A percentile compares a stretch with the other conserved stretches of the same genome.
These are phyloP conservation scores for Eubasilissa regina DNA, from an alignment of 1,140 invertebrate genomes.

Conservation along the genomic window DNA sequence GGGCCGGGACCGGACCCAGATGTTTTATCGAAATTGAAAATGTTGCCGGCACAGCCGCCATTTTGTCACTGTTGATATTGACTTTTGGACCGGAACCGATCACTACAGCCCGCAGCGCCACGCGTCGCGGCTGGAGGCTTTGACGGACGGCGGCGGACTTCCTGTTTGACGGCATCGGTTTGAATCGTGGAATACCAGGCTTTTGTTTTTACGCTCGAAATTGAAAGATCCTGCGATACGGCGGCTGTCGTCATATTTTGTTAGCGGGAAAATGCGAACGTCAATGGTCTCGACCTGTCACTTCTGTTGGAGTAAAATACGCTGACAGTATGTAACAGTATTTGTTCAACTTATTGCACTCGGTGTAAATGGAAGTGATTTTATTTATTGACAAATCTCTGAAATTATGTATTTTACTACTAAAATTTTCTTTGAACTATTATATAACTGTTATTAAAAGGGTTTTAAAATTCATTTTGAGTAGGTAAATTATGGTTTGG, in stretches of 20 bases:
- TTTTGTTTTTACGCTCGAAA: conserved; percentile 15
- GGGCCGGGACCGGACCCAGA: neutral
- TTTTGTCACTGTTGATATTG: conserved; percentile 18
- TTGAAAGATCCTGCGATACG: conserved; percentile 30
- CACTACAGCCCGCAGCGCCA: neutral
- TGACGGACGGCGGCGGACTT: conserved; percentile 29
- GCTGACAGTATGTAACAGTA: too few species aligned
- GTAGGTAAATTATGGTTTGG: too few species aligned
- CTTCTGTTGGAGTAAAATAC: too few species aligned
- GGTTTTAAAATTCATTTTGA: too few species aligned
- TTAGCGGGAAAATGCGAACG: too few species aligned
- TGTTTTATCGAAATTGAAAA: conserved; percentile 38
- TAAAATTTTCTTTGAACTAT: too few species aligned
- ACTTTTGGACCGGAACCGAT: conserved; percentile 28
- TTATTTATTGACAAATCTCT: too few species aligned
- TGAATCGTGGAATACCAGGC: conserved; percentile 10
- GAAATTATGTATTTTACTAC: too few species aligned
- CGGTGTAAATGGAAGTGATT: too few species aligned
- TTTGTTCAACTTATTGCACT: too few species aligned
- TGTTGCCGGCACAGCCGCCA: neutral
- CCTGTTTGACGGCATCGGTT: conserved; percentile 19
- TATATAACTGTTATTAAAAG: too few species aligned
- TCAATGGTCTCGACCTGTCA: too few species aligned
- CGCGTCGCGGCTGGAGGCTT: neutral
- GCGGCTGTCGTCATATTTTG: neutral